These are phyloP conservation scores for Tetranychus piercei DNA, from an alignment of 2,888 invertebrate genomes.

Conservation along the genomic window DNA sequence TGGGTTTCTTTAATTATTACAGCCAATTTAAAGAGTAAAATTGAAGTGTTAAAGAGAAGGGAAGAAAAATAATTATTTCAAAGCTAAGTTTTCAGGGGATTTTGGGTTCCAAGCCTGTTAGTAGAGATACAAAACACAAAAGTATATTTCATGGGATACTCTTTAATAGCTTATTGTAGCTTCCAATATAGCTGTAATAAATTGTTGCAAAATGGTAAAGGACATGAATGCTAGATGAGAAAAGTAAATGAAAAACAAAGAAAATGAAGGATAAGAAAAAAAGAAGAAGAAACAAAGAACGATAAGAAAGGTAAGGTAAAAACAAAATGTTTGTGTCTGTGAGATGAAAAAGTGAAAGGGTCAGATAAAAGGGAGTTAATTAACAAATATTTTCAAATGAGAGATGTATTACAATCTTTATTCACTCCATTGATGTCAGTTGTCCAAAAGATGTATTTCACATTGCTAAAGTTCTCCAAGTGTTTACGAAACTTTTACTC, in stretches of 20 bases:
- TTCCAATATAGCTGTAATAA: background rate
- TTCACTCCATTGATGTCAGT: background rate
- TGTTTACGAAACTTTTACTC: too few relatives aligned
- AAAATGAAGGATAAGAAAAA: too few relatives aligned
- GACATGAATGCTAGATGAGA: background rate
- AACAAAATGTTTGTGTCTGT: too few relatives aligned
- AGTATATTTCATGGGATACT: background rate
- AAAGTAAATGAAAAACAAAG: too few relatives aligned
- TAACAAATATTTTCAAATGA: background rate
- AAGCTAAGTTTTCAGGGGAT: background rate
- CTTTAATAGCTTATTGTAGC: too few relatives aligned
- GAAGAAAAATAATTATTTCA: background rate
- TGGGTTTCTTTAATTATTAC: too few relatives aligned
- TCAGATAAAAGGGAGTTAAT: background rate
- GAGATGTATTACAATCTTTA: background rate
- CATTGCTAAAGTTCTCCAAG: background rate
- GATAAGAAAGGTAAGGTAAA: too few relatives aligned
- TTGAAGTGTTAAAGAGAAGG: background rate
- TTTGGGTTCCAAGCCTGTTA: too few relatives aligned
- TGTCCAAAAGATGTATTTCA: background rate
- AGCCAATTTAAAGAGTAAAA: too few relatives aligned
- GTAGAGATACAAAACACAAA: background rate
- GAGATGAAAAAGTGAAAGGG: background rate
- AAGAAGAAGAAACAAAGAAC: too few relatives aligned
- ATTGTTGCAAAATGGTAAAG: background rate